Conservation (phyloP, 2,888 invertebrate species). For the Parascotia fuliginaria region DNA sequence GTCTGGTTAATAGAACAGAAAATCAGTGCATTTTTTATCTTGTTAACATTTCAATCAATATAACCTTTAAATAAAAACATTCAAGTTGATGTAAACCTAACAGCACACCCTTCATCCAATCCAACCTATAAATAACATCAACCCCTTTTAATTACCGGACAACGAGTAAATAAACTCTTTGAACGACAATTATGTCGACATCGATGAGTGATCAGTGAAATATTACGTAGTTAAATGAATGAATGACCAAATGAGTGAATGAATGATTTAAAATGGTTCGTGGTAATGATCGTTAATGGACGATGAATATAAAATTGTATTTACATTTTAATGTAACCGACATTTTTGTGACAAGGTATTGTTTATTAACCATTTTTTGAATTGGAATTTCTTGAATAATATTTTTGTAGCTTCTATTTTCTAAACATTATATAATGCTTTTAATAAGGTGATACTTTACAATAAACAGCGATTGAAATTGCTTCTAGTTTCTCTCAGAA, state of each 20-base stretch:
- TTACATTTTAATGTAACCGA: neutral
- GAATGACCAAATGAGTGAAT: neutral
- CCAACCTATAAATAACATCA: neutral
- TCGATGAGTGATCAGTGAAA: neutral
- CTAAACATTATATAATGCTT: no score
- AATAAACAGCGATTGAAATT: no score
- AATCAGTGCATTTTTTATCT: no score
- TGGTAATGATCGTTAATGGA: neutral
- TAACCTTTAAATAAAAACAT: neutral
- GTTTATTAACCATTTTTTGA: no score
- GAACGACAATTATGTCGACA: neutral
- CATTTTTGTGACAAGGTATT: neutral
- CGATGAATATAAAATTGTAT: neutral
- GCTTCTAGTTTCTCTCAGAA: no score
- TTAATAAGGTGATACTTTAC: no score
- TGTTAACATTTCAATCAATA: no score
- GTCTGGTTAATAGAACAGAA: no score
- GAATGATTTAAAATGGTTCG: neutral
- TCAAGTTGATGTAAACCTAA: neutral
- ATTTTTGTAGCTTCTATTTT: neutral
- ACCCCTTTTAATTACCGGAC: neutral
- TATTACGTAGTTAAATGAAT: neutral
- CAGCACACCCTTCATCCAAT: neutral
- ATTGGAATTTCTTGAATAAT: neutral
- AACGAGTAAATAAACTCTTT: neutral